Conservation (phyloP, 2,888 invertebrate species). For the Tetranychus truncatus region DNA sequence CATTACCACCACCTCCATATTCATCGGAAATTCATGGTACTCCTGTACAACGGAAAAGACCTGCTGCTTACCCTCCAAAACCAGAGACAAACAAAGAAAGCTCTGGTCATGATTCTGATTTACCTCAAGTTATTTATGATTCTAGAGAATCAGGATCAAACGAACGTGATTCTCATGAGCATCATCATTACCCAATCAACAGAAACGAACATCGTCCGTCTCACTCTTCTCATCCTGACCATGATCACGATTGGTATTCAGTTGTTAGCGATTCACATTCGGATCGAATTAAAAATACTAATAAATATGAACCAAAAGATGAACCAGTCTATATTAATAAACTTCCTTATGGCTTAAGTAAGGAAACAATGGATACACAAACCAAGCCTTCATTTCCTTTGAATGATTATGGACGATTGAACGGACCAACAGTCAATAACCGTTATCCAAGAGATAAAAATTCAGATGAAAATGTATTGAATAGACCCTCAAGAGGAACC, state of each 20-base stretch:
- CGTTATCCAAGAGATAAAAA: background rate
- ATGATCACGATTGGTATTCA: background rate
- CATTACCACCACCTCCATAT: background rate
- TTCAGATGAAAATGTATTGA: background rate
- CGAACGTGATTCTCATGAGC: background rate
- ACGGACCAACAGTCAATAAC: background rate
- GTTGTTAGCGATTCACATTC: background rate
- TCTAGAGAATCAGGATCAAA: background rate
- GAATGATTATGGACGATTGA: background rate
- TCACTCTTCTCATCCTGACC: background rate
- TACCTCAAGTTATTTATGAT: background rate
- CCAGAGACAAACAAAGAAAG: background rate
- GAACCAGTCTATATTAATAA: constrained; percentile 8
- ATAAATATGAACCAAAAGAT: background rate
- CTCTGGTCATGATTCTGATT: background rate
- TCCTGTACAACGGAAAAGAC: background rate
- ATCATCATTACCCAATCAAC: background rate
- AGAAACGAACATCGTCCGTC: background rate
- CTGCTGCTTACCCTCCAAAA: constrained; percentile 1
- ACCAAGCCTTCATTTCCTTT: background rate
- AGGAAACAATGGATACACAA: background rate
- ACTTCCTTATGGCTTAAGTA: background rate
- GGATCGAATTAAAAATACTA: background rate
- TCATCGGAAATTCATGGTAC: background rate
- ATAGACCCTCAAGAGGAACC: background rate